Conservation (phyloP, 2,113 vertebrate species). For the Bombycilla garrulus region DNA sequence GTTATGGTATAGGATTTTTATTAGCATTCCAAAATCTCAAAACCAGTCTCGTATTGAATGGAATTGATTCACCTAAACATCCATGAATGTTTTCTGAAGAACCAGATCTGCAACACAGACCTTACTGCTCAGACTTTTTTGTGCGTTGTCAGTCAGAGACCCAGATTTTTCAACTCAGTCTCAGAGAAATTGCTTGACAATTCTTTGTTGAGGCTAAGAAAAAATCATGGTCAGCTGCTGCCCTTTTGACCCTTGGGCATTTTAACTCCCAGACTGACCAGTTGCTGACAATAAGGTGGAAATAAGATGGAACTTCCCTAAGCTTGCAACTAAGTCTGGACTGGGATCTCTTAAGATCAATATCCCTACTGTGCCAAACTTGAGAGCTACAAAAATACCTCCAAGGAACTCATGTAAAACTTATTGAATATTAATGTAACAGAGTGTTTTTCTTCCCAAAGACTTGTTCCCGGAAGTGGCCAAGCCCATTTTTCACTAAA, state of each 20-base stretch:
- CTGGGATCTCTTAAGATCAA: background rate
- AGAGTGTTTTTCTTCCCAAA: background rate
- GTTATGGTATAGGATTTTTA: background rate
- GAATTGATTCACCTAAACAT: background rate
- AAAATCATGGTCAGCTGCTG: background rate
- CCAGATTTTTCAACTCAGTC: background rate
- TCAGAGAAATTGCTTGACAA: background rate
- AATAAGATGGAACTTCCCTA: background rate
- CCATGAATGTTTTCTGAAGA: background rate
- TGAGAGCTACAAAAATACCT: background rate
- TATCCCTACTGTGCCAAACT: background rate
- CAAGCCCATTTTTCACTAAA: conserved; percentile 21
- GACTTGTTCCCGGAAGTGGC: background rate
- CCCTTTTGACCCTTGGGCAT: background rate
- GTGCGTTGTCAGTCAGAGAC: background rate
- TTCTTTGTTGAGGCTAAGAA: background rate
- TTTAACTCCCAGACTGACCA: background rate
- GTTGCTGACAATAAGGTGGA: background rate
- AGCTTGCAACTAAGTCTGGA: background rate
- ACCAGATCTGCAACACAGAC: background rate
- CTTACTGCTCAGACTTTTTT: background rate
- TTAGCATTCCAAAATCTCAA: background rate
- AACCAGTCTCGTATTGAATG: background rate
- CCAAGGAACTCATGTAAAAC: background rate
- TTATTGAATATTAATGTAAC: background rate